These are phyloP conservation scores for Tyria jacobaeae DNA, from an alignment of 2,888 invertebrate species.

Conservation along the genomic window DNA sequence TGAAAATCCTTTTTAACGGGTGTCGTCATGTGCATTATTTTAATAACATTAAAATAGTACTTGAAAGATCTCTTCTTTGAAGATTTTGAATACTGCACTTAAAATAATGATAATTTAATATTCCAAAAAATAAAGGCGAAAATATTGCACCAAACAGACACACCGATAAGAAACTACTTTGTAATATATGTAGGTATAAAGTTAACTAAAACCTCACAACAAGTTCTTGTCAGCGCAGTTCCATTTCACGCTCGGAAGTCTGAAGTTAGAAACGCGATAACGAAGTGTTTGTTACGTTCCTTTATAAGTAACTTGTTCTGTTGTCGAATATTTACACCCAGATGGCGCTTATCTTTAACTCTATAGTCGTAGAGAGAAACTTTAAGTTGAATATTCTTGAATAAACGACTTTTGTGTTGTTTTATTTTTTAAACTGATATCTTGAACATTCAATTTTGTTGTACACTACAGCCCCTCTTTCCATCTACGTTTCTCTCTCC, in stretches of 20 bases:
- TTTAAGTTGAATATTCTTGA: not conserved
- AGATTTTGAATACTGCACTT: too few species aligned
- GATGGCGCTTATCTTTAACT: constrained; percentile 7
- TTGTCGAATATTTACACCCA: constrained; percentile 14
- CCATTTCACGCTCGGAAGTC: constrained; percentile 22
- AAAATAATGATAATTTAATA: too few species aligned
- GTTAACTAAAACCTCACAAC: not conserved
- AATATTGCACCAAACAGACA: too few species aligned
- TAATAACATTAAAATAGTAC: too few species aligned
- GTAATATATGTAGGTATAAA: not conserved
- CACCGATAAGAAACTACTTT: not conserved
- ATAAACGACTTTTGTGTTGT: not conserved
- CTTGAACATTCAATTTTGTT: too few species aligned
- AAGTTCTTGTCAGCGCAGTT: not conserved
- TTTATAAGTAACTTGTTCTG: constrained; percentile 41
- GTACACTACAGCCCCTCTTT: too few species aligned
- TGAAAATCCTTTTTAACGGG: too few species aligned
- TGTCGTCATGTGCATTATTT: too few species aligned
- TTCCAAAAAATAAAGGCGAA: too few species aligned
- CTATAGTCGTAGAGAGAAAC: not conserved
- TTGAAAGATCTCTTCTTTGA: too few species aligned
- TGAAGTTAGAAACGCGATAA: constrained; percentile 44
- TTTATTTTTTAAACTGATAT: not conserved
- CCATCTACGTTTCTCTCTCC: too few species aligned
- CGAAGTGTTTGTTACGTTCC: constrained; percentile 37